Conservation (phyloP, 30 jellyfish, hydroid and myxozoan genomes). For the Cassiopea andromeda region DNA sequence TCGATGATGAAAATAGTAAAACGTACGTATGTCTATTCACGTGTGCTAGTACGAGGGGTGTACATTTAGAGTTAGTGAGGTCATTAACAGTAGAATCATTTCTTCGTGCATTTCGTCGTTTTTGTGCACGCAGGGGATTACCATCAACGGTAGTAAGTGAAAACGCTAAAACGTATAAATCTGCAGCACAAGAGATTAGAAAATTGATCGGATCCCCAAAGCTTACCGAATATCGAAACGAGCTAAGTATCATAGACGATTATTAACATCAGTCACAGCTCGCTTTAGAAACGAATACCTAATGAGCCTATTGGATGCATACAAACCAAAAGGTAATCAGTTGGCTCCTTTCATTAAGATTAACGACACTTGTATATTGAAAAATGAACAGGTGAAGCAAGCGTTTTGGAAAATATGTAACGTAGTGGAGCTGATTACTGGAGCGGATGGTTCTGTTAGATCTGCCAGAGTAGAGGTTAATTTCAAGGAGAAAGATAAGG, state of each 20-base stretch:
- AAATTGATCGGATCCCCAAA: conserved; percentile 48
- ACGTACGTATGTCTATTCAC: conserved; percentile 40
- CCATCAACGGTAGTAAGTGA: conserved; percentile 4
- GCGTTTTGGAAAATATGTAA: conserved; percentile 57
- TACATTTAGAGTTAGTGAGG: conserved; percentile 48
- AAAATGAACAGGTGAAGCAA: conserved; percentile 47
- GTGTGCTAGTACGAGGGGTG: conserved; percentile 72
- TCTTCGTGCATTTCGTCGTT: conserved; percentile 9
- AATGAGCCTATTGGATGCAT: conserved; percentile 46
- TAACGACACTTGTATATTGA: conserved; percentile 23
- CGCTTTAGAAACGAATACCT: conserved; percentile 53
- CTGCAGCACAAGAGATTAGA: conserved; percentile 38
- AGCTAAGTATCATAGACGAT: conserved; percentile 39
- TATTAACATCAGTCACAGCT: conserved; percentile 2
- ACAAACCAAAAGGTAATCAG: conserved; percentile 37
- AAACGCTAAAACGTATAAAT: conserved; percentile 23
- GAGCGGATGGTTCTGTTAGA: conserved; percentile 51
- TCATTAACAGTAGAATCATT: conserved; percentile 14
- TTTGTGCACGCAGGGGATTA: conserved; percentile 41
- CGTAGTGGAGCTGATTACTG: conserved; percentile 47
- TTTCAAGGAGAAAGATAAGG: conserved; percentile 14
- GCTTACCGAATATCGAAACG: conserved; percentile 31
- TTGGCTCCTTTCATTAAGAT: conserved; percentile 26
- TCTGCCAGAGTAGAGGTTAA: conserved; percentile 49
- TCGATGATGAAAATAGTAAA: not conserved